A percentile compares a stretch with the other conserved stretches of the same genome.
These are phyloP conservation scores for Xenops minutus DNA, from an alignment of 2,797 vertebrate species.

Conservation along the genomic window DNA sequence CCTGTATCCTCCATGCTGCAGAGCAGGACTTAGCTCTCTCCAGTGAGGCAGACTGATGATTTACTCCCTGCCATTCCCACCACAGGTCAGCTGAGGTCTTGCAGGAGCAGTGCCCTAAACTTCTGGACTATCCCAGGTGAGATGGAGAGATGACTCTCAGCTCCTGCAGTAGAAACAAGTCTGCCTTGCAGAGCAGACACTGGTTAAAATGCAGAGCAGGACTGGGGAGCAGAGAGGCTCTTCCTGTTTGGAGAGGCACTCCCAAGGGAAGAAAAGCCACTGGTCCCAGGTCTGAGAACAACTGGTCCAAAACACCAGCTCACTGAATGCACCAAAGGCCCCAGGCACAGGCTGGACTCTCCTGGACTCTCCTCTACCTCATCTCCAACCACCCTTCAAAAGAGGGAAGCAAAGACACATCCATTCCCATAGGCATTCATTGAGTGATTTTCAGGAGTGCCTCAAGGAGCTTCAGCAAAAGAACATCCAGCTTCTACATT, in stretches of 20 bases:
- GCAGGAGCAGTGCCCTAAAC: neutral
- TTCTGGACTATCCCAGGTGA: rapidly evolving
- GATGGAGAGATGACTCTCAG: neutral
- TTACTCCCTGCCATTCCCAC: neutral
- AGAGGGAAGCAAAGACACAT: neutral
- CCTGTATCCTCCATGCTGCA: neutral
- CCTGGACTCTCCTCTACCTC: neutral
- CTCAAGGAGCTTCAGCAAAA: neutral
- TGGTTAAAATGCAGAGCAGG: neutral
- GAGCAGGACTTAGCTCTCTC: neutral
- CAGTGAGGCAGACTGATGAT: neutral
- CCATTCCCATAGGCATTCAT: rapidly evolving
- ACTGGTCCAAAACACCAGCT: neutral
- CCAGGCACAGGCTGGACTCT: neutral
- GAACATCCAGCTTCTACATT: neutral
- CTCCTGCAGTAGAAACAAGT: neutral
- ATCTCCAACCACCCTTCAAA: neutral
- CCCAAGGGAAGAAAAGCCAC: neutral
- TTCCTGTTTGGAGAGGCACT: neutral
- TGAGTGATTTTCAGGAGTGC: neutral
- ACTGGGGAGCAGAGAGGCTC: neutral
- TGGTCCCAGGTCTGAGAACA: neutral
- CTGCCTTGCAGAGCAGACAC: neutral
- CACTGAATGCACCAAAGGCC: neutral
- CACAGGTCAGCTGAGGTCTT: neutral